Evolutionary conservation across 2,113 vertebrate species (phyloP), one percentile per base, ranked within the genome.

Genomic region (Uria aalge): DNA sequence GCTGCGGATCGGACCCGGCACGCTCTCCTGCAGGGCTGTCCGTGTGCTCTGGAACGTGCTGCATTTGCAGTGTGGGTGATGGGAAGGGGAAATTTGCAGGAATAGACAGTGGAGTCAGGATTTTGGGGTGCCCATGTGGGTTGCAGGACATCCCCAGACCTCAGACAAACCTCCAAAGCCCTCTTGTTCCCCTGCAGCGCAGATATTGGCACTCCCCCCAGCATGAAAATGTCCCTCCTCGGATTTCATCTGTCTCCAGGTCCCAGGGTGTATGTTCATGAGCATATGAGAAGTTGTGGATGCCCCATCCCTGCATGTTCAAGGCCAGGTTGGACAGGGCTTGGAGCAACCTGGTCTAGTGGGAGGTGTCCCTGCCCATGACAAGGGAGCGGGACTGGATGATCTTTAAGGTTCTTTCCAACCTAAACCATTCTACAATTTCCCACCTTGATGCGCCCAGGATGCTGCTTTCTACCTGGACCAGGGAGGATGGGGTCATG

Each of bases 11-110:
- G 0, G 62, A 32, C 29, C 53, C 8, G 6, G 38, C 92, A 0
- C 2, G 32, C 17, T n/a, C 15, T 50, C 80, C 84, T 5, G 32
- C 29, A 34, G 48, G 6, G 50, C 36, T 78, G 63, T 27, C 57
- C 9, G 0, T 11, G 48, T 50, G 56, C 43, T 66, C 26, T 1
- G 1, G 6, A 11, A n/a, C 0, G 0, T 17, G 75, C 27, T 1
- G 2, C 6, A 0, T 53, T 73, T 40, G 15, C 6, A 2, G 2
- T 8, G 55, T 7, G 34, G 30, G 41, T 19, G 59, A 12, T 40
- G 77, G 48, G 12, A 77, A 85, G 34, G 16, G 60, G 23, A 17
- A 12, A 36, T 43, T 27, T 11, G 2, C 29, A 26, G 41, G 21
- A 30, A 10, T 0, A 36, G 23, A 3, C 0, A 1, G 17, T 3